Evolutionary conservation across 2,113 vertebrate species (phyloP).

Genomic region (Chionomys nivalis): DNA sequence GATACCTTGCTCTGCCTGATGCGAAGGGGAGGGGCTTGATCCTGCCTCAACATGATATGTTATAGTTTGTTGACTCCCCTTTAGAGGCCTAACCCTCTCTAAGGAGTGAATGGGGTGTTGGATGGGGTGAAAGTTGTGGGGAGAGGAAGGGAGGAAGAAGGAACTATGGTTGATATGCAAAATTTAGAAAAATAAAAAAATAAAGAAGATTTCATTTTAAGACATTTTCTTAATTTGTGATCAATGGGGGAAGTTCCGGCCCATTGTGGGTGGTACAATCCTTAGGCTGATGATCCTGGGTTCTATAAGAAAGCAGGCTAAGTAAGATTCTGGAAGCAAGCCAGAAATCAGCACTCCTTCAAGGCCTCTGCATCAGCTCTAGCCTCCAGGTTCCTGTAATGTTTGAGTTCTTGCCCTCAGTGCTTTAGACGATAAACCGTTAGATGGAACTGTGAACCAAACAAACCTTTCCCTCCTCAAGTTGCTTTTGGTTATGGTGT

Average conservation of each 20-base stretch:
- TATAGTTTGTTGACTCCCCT: too few species aligned
- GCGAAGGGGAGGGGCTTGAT: too few species aligned
- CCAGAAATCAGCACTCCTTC: not conserved
- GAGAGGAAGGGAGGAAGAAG: too few species aligned
- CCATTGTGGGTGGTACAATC: not conserved
- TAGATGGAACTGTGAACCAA: not conserved
- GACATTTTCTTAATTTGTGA: not conserved
- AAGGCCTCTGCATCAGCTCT: not conserved
- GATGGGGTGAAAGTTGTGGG: too few species aligned
- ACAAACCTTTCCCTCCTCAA: not conserved
- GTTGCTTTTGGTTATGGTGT: not conserved
- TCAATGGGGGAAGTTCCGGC: rapidly evolving
- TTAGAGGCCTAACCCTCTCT: too few species aligned
- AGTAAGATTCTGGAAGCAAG: not conserved
- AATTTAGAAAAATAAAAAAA: too few species aligned
- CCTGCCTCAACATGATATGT: too few species aligned
- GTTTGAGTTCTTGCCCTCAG: not conserved
- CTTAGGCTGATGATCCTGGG: not conserved
- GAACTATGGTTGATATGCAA: too few species aligned
- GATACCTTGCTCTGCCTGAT: too few species aligned
- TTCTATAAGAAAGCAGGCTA: not conserved
- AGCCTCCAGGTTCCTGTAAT: not conserved
- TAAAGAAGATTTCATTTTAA: not conserved
- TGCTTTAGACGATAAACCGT: not conserved
- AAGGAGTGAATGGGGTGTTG: too few species aligned